Percentiles rank a stretch among this genome's conserved stretches.
Evolutionary conservation across 1,140 invertebrate genomes (phyloP).

Genomic region (Mactra quadrangularis): DNA sequence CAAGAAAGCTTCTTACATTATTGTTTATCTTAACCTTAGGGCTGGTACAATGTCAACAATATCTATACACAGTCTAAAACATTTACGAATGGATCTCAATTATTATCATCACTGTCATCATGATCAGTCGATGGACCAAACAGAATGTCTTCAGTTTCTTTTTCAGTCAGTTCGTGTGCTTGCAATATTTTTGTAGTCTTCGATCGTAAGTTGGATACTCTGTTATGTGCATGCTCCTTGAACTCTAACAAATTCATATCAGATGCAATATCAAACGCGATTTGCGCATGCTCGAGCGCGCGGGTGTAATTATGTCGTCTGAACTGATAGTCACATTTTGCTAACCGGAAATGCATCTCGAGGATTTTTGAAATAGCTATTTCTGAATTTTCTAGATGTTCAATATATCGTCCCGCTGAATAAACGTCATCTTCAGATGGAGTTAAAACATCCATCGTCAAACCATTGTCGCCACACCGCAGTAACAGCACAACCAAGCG

Average conservation of each 20-base stretch:
- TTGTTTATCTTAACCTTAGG: too few species aligned
- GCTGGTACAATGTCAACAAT: too few species aligned
- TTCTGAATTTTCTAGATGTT: slow-evolving; percentile 53
- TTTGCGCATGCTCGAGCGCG: slow-evolving; percentile 60
- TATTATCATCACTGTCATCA: too few species aligned
- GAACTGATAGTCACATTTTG: slow-evolving; percentile 67
- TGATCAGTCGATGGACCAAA: slow-evolving; percentile 27
- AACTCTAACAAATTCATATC: slow-evolving; percentile 64
- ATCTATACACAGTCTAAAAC: too few species aligned
- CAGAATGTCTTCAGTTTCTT: slow-evolving; percentile 37
- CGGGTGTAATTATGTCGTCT: slow-evolving; percentile 34
- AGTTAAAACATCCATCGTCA: slow-evolving; percentile 50
- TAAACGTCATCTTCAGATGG: slow-evolving; percentile 47
- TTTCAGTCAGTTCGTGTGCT: slow-evolving; percentile 13
- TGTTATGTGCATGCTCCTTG: slow-evolving; percentile 64
- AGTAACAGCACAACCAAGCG: slow-evolving; percentile 59
- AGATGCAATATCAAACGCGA: slow-evolving; percentile 33
- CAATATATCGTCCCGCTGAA: slow-evolving; percentile 46
- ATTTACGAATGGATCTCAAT: too few species aligned
- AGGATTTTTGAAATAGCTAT: slow-evolving; percentile 65
- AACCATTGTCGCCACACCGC: slow-evolving; percentile 66
- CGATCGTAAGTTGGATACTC: slow-evolving; percentile 50
- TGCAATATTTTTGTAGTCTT: background rate
- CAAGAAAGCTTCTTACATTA: too few species aligned
- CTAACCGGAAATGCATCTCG: slow-evolving; percentile 64